Percentiles rank a stretch among this genome's conserved stretches.
These are phyloP conservation scores for Drosophila yooni DNA, from an alignment of 2,888 invertebrate genomes.

Conservation along the genomic window DNA sequence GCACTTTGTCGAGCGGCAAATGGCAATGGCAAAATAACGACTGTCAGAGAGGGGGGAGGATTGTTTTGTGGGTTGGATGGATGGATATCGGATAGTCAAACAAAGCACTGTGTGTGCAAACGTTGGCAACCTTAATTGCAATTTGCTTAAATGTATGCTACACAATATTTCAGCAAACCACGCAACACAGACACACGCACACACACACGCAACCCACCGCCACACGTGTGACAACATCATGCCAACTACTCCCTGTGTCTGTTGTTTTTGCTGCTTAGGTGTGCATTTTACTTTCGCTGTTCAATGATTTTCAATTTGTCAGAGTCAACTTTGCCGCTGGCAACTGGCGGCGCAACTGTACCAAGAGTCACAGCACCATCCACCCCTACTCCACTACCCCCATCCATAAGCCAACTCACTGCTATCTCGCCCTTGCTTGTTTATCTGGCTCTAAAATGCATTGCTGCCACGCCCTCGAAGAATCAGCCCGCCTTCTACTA, in stretches of 20 bases:
- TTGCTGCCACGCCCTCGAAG: conserved; percentile 48
- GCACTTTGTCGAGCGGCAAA: conserved; percentile 68
- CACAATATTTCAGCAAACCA: conserved; percentile 66
- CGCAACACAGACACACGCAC: neutral
- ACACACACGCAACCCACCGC: neutral
- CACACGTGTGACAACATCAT: conserved; percentile 8
- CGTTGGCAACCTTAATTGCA: conserved; percentile 70
- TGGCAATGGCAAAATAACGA: conserved; percentile 22
- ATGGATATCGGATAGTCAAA: conserved; percentile 49
- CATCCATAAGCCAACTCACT: neutral
- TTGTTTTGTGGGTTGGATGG: neutral
- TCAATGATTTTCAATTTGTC: conserved; percentile 79
- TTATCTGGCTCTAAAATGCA: conserved; percentile 71
- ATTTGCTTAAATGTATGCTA: conserved; percentile 79
- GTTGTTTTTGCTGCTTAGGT: conserved; percentile 49
- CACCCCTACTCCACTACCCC: neutral
- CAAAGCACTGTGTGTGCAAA: conserved; percentile 56
- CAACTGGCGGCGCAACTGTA: conserved; percentile 56
- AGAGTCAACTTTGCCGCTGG: conserved; percentile 63
- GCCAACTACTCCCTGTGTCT: neutral
- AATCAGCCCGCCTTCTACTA: conserved; percentile 4
- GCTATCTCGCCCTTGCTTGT: conserved; percentile 32
- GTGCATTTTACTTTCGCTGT: conserved; percentile 60
- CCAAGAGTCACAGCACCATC: conserved; percentile 52
- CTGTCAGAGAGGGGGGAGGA: no score